Percentiles rank a stretch among this genome's conserved stretches.
Conservation (phyloP, 2,113 vertebrate species). For the Atlantisia rogersi region DNA sequence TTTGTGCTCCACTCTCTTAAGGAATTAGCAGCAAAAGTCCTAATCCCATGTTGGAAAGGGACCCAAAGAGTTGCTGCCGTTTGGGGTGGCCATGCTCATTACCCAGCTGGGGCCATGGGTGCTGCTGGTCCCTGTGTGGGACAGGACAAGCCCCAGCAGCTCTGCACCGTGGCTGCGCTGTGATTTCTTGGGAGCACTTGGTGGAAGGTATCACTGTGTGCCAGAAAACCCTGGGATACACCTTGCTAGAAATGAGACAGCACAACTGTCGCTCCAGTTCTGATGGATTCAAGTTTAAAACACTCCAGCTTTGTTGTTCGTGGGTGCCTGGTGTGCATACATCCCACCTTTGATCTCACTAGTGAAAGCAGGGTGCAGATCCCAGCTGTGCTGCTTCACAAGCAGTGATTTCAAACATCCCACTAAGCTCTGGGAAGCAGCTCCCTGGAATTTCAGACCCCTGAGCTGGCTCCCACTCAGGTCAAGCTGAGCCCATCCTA, state of each 20-base stretch:
- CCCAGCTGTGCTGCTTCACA: not conserved
- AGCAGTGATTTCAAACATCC: not conserved
- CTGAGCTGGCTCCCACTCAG: fast-evolving
- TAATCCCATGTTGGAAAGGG: not conserved
- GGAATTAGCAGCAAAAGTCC: slow-evolving; percentile 1
- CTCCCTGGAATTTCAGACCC: not conserved
- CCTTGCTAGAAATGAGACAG: not conserved
- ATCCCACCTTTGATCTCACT: not conserved
- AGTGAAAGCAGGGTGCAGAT: not conserved
- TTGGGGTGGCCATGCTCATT: fast-evolving
- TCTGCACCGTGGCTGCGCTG: not conserved
- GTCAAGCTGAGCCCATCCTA: not conserved
- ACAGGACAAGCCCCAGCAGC: not conserved
- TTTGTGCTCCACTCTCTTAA: not conserved
- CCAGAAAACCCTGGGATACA: not conserved
- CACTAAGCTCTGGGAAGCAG: not conserved
- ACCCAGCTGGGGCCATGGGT: fast-evolving
- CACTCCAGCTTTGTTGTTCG: not conserved
- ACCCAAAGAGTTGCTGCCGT: not conserved
- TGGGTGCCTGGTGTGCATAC: not conserved
- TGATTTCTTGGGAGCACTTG: not conserved
- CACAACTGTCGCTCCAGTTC: not conserved
- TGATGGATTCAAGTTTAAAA: not conserved
- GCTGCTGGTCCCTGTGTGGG: fast-evolving
- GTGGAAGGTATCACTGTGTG: not conserved